Base-by-base conservation (phyloP, 2,113 vertebrate genomes). In the rabbit (Oryctolagus cuniculus) region DNA sequence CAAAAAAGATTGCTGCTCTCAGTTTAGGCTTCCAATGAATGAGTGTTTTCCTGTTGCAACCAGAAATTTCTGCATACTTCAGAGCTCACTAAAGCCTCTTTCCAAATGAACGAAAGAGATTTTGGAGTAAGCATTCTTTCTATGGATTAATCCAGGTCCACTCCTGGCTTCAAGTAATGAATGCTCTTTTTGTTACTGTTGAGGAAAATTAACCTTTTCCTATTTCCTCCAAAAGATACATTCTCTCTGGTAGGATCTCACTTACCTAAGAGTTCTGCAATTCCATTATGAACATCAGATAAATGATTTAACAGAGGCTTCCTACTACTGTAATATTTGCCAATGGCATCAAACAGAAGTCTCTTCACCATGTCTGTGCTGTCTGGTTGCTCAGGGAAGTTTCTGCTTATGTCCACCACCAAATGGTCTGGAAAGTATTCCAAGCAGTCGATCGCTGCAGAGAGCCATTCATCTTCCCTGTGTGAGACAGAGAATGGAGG, bases 391-490 rank as follows among this genome's bases (percentile, higher is more conserved):
- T 98, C 98, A 11, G 99, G 99, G 96, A 99, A 97, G 91, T 98
- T 99, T 95, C 99, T 98, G 96, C 99, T 99, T 55, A 99, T 98
- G 93, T 99, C 99, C 90, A 99, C 99, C 95, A 99, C 99, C 97
- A 98, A 97, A 3, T 98, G 98, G 97, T 99, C 99, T 0, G 99
- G 99, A 88, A 99, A 98, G 90, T 99, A 99, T 66, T 99, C 99
- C 72, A 99, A 97, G 96, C 99, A 99, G 97, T 99, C 99, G 67
- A 99, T 98, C 0, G 99, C 99, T 67, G 99, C 99, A 0, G 99
- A 99, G 89, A 99, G 98, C 99, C 99, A 99, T 95, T 99, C 99
- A 9, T 99, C 99, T 69, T 99, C 99, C 98, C 99, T 99, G 88
- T 99, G 88, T 27, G 29, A 21, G 51, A 22, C 10, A 38, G 66